Conservation (phyloP, 2,888 invertebrate genomes). For the Sphaerophoria taeniata region DNA sequence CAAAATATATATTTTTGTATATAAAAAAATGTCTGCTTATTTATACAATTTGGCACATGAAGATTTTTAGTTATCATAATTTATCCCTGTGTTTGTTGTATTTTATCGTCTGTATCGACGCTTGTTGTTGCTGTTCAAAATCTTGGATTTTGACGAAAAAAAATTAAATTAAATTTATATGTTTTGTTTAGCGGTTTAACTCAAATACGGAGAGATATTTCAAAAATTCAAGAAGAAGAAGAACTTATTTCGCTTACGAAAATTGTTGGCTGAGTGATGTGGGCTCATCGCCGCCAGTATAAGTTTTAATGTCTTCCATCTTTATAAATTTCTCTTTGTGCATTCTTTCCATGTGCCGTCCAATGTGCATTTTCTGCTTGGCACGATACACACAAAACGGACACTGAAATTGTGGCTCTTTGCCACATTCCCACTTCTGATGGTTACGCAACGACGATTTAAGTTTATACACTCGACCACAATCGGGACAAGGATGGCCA, state of each 20-base stretch:
- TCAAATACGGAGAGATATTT: constrained; percentile 43
- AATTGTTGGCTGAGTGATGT: constrained; percentile 81
- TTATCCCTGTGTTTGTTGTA: constrained; percentile 70
- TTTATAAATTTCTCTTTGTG: constrained; percentile 87
- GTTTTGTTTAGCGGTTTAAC: constrained; percentile 16
- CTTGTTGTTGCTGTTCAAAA: constrained; percentile 59
- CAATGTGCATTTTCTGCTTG: constrained; percentile 93
- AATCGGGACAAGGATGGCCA: constrained; percentile 90
- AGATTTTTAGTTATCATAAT: constrained; percentile 56
- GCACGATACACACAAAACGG: constrained; percentile 92
- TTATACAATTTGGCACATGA: constrained; percentile 68
- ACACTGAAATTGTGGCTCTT: constrained; percentile 92
- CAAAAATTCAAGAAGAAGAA: constrained; percentile 6
- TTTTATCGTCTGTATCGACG: constrained; percentile 71
- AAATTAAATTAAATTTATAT: constrained; percentile 30
- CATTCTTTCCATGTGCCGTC: constrained; percentile 92
- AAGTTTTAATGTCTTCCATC: constrained; percentile 81
- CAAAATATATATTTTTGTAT: constrained; percentile 35
- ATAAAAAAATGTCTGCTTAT: constrained; percentile 45
- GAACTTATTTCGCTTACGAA: constrained; percentile 76
- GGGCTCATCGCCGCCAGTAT: constrained; percentile 75
- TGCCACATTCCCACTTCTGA: constrained; percentile 94
- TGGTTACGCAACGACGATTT: constrained; percentile 93
- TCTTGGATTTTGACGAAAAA: constrained; percentile 61
- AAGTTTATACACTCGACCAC: constrained; percentile 93